These are phyloP conservation scores for Andricus grossulariae DNA, from an alignment of 1,140 invertebrate genomes.

Conservation along the genomic window DNA sequence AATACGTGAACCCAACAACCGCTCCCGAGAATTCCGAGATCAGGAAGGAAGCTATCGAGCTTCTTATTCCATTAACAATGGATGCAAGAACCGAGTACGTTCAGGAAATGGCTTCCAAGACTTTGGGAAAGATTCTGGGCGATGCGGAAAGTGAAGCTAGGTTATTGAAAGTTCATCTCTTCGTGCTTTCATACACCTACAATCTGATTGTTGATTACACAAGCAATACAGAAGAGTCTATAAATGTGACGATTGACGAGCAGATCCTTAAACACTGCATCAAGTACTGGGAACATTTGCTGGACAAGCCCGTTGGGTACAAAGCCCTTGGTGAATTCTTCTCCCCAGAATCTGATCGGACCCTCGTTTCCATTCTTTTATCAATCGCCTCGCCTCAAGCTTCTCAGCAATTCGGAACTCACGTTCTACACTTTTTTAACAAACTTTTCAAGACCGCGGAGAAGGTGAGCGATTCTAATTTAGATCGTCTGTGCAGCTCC, in stretches of 20 bases:
- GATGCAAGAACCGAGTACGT: conserved; percentile 85
- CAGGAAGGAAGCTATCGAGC: conserved; percentile 75
- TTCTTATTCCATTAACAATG: conserved; percentile 84
- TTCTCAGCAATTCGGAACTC: conserved; percentile 84
- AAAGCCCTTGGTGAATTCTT: conserved; percentile 90
- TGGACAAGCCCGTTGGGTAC: conserved; percentile 87
- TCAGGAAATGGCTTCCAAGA: conserved; percentile 77
- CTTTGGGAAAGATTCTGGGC: conserved; percentile 80
- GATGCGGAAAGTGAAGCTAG: conserved; percentile 80
- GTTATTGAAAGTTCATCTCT: conserved; percentile 80
- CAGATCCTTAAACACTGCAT: conserved; percentile 83
- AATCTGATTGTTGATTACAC: conserved; percentile 81
- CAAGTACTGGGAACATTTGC: conserved; percentile 88
- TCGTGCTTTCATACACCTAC: conserved; percentile 83
- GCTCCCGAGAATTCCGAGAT: conserved; percentile 74
- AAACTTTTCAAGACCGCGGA: conserved; percentile 84
- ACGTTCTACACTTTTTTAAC: conserved; percentile 88
- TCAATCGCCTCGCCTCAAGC: conserved; percentile 82
- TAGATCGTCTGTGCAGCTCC: conserved; percentile 83
- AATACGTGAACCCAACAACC: conserved; percentile 78
- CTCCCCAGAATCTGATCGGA: conserved; percentile 77
- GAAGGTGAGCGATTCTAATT: conserved; percentile 78
- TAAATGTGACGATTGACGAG: conserved; percentile 79
- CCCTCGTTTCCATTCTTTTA: conserved; percentile 84
- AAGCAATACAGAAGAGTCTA: conserved; percentile 61